Percentiles rank a stretch among this genome's conserved stretches.
Evolutionary conservation across 2,113 vertebrate genomes (phyloP).

Genomic region (Hippolais icterina): DNA sequence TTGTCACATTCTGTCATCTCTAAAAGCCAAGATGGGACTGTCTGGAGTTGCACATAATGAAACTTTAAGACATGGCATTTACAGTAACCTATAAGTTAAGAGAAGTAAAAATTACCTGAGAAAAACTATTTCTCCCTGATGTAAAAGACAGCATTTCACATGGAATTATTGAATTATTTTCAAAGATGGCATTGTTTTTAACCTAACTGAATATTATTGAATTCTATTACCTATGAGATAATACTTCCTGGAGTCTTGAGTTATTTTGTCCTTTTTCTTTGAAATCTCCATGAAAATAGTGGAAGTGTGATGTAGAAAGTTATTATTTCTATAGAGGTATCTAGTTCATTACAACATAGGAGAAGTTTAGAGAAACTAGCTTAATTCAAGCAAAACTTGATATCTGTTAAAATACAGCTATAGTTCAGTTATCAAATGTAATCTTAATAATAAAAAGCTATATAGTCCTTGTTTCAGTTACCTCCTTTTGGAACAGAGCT

Average conservation of each 20-base stretch:
- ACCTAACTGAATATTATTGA: not conserved
- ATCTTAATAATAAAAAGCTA: not conserved
- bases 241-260: not conserved
- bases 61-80: not conserved
- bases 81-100: not conserved
- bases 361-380: not conserved
- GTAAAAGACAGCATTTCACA: not conserved
- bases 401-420: not conserved
- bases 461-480: not conserved
- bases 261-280: not conserved
- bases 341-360: not conserved
- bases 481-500: not conserved
- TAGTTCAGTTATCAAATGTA: not conserved
- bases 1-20: not conserved
- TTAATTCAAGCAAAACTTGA: not conserved
- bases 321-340: not conserved
- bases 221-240: not conserved
- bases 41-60: not conserved
- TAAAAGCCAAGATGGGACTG: not conserved
- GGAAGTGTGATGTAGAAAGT: not conserved
- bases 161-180: not conserved
- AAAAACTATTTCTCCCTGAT: not conserved
- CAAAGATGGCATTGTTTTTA: not conserved
- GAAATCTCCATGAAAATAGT: not conserved
- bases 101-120: not conserved